phyloP scores from a whole-genome alignment of 2,113 vertebrate species.

The Podarcis cretensis region DNA sequence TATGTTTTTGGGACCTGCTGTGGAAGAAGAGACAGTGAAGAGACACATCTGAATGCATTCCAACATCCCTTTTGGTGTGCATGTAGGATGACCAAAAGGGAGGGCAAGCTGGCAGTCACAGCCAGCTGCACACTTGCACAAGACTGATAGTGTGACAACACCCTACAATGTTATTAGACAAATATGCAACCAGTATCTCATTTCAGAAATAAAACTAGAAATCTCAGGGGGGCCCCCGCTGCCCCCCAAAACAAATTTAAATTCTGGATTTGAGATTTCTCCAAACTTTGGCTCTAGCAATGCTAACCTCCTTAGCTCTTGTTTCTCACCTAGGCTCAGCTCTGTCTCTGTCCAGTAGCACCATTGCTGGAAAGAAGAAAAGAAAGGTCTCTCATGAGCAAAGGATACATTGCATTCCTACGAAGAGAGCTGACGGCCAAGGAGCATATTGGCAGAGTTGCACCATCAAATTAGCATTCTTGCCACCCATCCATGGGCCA shows the following conservation, averaged over 20 bases:
- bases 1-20: slow-evolving; percentile 65
- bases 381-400: neutral
- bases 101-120: too few species aligned
- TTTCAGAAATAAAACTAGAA: neutral
- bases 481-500: neutral
- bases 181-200: neutral
- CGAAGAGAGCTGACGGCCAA: neutral
- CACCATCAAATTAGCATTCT: neutral
- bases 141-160: too few species aligned
- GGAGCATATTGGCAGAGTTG: neutral
- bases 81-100: too few species aligned
- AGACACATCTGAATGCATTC: neutral
- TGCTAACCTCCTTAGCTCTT: neutral
- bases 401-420: neutral
- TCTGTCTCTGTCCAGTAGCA: slow-evolving; percentile 45
- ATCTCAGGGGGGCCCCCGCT: too few species aligned
- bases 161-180: too few species aligned
- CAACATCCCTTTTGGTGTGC: too few species aligned
- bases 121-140: too few species aligned
- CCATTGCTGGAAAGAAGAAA: slow-evolving; percentile 55
- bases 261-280: neutral
- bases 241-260: neutral
- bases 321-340: slow-evolving; percentile 64
- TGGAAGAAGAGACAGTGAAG: slow-evolving; percentile 2
- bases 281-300: neutral